Evolutionary conservation across 2,113 vertebrate species (phyloP).

Genomic region (Platichthys flesus): DNA sequence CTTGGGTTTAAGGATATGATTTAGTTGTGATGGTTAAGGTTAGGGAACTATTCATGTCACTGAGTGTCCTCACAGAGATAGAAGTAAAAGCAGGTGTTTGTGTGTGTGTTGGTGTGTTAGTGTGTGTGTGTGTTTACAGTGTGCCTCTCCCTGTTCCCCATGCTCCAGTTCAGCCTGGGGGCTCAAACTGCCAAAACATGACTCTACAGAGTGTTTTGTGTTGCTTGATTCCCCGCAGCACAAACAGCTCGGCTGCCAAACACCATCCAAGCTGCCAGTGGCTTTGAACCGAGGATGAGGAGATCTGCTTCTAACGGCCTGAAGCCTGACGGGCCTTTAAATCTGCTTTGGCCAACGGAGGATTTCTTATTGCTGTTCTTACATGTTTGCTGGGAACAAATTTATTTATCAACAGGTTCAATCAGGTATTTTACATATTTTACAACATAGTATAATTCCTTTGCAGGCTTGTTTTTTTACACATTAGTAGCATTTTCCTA

Average conservation of each 20-base stretch:
- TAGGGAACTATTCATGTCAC: too few species aligned
- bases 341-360: background rate
- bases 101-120: conserved; percentile 15
- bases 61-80: background rate
- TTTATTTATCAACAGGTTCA: background rate
- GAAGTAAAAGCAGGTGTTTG: background rate
- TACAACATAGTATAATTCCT: too few species aligned
- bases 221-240: conserved; percentile 23
- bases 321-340: background rate
- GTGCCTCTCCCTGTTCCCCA: background rate
- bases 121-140: conserved; percentile 6
- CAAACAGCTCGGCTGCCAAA: conserved; percentile 36
- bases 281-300: conserved; percentile 21
- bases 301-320: conserved; percentile 27
- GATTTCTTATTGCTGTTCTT: conserved; percentile 4
- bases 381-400: background rate
- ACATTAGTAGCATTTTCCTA: too few species aligned
- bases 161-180: conserved; percentile 27
- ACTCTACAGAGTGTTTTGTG: conserved; percentile 36
- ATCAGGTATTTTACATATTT: too few species aligned
- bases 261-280: conserved; percentile 16
- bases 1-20: too few species aligned
- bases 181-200: conserved; percentile 58
- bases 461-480: too few species aligned
- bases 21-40: too few species aligned